phyloP scores from a whole-genome alignment of 2,888 invertebrate species.

The Lissonota sp. region DNA sequence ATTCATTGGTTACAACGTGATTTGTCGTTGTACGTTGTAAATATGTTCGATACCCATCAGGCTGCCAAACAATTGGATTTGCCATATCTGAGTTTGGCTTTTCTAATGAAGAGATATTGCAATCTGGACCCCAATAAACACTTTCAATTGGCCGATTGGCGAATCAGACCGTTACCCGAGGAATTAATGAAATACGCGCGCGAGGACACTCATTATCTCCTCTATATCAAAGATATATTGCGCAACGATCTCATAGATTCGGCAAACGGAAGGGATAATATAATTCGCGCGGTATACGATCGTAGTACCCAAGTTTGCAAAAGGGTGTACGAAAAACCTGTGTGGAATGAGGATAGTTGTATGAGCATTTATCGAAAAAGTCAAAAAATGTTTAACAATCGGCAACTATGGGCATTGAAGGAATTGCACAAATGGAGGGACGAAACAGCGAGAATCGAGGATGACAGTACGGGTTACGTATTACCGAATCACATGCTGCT shows the following conservation, averaged over 20 bases:
- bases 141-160: constrained; percentile 91
- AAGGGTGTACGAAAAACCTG: constrained; percentile 92
- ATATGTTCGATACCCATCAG: constrained; percentile 98
- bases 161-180: constrained; percentile 91
- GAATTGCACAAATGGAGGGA: constrained; percentile 96
- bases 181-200: constrained; percentile 94
- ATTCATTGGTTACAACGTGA: constrained; percentile 98
- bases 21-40: constrained; percentile 96
- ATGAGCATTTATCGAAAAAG: constrained; percentile 91
- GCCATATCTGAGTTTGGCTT: constrained; percentile 90
- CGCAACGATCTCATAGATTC: constrained; percentile 89
- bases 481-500: constrained; percentile 98
- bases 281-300: constrained; percentile 89
- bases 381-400: constrained; percentile 92
- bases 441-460: constrained; percentile 91
- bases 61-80: constrained; percentile 91
- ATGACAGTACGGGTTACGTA: constrained; percentile 96
- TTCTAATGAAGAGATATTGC: constrained; percentile 92
- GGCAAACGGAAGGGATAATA: constrained; percentile 87
- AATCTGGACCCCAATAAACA: constrained; percentile 93
- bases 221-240: constrained; percentile 94
- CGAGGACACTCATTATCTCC: constrained; percentile 96
- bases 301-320: constrained; percentile 91
- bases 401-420: constrained; percentile 93
- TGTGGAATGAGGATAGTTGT: constrained; percentile 89